These are phyloP conservation scores for Brienomyrus longianalis DNA, from an alignment of 2,113 vertebrate genomes.

Conservation along the genomic window DNA sequence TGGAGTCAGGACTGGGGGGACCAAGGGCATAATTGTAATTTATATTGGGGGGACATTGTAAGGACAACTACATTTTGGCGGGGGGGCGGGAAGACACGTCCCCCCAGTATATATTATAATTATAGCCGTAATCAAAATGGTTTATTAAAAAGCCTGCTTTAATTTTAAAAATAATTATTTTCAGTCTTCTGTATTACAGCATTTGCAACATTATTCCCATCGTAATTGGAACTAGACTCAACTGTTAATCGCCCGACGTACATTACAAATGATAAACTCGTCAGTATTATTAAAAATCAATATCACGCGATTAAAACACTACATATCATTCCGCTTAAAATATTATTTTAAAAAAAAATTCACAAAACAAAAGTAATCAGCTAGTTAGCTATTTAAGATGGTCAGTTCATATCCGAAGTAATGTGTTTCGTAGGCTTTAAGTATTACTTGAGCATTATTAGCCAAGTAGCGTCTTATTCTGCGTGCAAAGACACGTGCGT, in stretches of 20 bases:
- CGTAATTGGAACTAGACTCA: neutral
- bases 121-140: neutral
- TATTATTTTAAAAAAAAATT: neutral
- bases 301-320: neutral
- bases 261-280: neutral
- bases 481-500: neutral
- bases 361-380: neutral
- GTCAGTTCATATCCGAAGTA: neutral
- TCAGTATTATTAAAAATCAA: neutral
- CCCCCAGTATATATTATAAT: neutral
- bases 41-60: too few relatives aligned
- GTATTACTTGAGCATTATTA: neutral
- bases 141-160: neutral
- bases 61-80: too few relatives aligned
- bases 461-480: neutral
- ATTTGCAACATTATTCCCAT: neutral
- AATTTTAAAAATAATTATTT: neutral
- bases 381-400: neutral
- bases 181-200: neutral
- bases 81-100: too few relatives aligned
- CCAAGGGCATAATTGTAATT: neutral
- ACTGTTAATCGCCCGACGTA: neutral
- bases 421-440: neutral
- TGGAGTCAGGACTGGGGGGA: neutral
- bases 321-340: neutral